These are phyloP conservation scores for Neotoma lepida DNA, from an alignment of 2,113 vertebrate species.

Conservation along the genomic window DNA sequence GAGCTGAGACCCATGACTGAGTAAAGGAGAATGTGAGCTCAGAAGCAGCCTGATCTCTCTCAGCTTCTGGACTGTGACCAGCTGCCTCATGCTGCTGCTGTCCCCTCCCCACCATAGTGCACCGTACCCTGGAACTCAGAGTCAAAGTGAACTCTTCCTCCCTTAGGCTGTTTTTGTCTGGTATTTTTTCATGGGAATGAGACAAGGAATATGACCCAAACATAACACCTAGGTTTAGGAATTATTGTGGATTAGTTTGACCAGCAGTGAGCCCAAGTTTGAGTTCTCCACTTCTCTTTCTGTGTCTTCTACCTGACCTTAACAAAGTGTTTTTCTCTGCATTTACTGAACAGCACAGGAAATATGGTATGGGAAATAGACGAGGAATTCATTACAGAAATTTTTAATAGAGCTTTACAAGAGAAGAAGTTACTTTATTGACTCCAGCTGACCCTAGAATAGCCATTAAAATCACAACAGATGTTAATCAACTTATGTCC, in stretches of 20 bases:
- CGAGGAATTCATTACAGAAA: background rate
- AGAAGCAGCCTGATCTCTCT: background rate
- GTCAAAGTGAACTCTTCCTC: background rate
- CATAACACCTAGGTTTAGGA: background rate
- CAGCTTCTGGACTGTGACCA: background rate
- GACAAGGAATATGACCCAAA: background rate
- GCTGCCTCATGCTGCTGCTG: background rate
- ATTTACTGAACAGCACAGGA: background rate
- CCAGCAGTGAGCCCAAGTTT: background rate
- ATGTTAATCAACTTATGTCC: background rate
- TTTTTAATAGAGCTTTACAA: background rate
- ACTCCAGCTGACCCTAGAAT: background rate
- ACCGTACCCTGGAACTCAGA: background rate
- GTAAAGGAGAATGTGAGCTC: background rate
- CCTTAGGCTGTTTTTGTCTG: background rate
- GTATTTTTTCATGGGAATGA: background rate
- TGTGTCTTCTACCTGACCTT: background rate
- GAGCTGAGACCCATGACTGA: background rate
- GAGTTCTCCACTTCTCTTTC: background rate
- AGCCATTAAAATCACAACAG: background rate
- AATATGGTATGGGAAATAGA: background rate
- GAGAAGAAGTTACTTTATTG: background rate
- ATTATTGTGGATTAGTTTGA: background rate
- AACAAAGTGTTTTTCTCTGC: background rate
- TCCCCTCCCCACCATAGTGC: background rate